These are phyloP conservation scores for Heliothis peltigera DNA, from an alignment of 2,888 invertebrate species.

Conservation along the genomic window DNA sequence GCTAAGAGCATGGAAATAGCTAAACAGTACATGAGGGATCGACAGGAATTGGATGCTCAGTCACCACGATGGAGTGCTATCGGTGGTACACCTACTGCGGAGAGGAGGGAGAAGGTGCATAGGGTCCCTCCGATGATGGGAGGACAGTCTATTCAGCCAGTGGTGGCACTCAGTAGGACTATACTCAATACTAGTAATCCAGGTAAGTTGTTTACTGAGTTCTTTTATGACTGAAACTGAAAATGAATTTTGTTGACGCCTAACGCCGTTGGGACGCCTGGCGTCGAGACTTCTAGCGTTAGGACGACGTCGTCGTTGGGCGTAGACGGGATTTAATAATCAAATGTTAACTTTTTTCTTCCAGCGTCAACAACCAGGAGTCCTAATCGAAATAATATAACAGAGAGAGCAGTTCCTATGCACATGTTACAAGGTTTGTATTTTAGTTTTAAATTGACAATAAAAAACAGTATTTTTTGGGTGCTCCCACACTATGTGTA, in stretches of 20 bases:
- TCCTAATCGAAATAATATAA: conserved; percentile 71
- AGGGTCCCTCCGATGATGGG: conserved; percentile 82
- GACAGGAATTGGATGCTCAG: conserved; percentile 69
- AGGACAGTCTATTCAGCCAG: conserved; percentile 83
- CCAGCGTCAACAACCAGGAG: conserved; percentile 68
- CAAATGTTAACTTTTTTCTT: conserved; percentile 36
- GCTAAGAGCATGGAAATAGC: conserved; percentile 75
- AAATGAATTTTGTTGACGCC: no score
- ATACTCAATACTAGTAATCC: conserved; percentile 72
- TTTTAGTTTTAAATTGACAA: no score
- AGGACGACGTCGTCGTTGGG: no score
- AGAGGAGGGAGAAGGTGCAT: conserved; percentile 74
- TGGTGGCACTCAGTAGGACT: conserved; percentile 80
- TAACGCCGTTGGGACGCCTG: no score
- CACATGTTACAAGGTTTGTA: conserved; percentile 82
- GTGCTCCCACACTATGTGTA: no score
- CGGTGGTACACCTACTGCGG: conserved; percentile 69
- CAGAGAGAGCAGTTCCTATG: conserved; percentile 79
- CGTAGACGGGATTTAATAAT: no score
- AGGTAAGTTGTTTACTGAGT: conserved; percentile 72
- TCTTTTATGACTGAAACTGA: no score
- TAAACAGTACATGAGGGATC: conserved; percentile 74
- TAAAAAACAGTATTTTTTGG: no score
- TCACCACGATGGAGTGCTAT: conserved; percentile 79
- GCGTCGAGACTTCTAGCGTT: no score